Conservation (phyloP, 2,113 vertebrate species). For the Hyperopisus bebe region DNA sequence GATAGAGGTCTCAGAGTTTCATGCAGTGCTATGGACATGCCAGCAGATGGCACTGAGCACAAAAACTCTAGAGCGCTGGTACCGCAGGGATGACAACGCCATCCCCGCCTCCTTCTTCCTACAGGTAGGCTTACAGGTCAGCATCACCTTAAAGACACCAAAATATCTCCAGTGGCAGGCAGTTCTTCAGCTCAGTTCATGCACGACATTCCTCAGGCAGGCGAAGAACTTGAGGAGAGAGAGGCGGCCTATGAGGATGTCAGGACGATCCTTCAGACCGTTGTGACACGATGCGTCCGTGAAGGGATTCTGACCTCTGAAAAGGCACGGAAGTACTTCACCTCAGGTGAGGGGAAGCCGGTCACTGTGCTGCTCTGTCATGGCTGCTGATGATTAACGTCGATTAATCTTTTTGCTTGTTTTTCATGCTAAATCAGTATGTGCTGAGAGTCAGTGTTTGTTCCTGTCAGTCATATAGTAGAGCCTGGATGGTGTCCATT, state of each 20-base stretch:
- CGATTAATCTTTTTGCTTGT: not conserved
- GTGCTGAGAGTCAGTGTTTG: not conserved
- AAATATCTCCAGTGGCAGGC: not conserved
- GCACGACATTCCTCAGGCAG: not conserved
- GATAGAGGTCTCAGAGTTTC: constrained; percentile 62
- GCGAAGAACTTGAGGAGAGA: constrained; percentile 19
- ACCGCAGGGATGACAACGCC: constrained; percentile 64
- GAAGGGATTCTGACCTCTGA: constrained; percentile 44
- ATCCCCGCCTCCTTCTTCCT: constrained; percentile 57
- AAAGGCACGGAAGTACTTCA: constrained; percentile 46
- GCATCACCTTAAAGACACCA: not conserved
- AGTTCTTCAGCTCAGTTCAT: not conserved
- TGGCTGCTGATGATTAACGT: not conserved
- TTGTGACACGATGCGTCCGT: constrained; percentile 47
- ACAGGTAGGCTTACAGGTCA: constrained; percentile 27
- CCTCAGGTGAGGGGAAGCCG: constrained; percentile 50
- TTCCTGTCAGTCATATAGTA: not conserved
- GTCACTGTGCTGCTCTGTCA: not conserved
- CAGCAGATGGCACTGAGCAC: constrained; percentile 51
- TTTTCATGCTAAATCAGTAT: not conserved
- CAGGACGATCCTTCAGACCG: constrained; percentile 42
- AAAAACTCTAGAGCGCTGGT: constrained; percentile 49
- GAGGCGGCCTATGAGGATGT: constrained; percentile 36
- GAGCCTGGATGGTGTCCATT: not conserved
- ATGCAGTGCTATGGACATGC: constrained; percentile 53